Base-by-base conservation (phyloP, 2,888 invertebrate genomes). In the Cheilosia vulpina region DNA sequence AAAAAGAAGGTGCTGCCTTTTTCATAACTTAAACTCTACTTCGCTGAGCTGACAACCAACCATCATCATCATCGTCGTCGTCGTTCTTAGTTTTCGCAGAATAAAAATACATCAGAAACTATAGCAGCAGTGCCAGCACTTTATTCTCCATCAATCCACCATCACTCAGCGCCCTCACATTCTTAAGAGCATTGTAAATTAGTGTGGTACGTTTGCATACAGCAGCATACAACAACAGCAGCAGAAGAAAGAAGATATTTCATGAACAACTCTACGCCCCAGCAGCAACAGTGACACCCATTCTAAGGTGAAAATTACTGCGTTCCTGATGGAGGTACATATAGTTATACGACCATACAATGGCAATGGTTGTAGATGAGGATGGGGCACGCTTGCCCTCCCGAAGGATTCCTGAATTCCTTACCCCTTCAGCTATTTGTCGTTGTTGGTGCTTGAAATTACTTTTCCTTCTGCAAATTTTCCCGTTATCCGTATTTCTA, bases 251-350 rank as follows among this genome's bases (percentile, higher is more conserved):
- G 27, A 81, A 50, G 57, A 52, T 9, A 58, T 65, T 72, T 13
- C n/a, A 58, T 57, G 41, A 73, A 65, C 34, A 34, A 21, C 31
- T 17, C 45, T 15, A 9, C 11, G 13, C 38, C 50, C 38, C 38
- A n/a, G 17, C 50, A 47, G 62, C 34, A 60, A 47, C 53, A 66
- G 72, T 65, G 81, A 68, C 79, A 78, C 43, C 57, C 66, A 72
- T 62, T 83, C 63, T 66, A 73, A 84, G 84, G 80, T 80, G 79
- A 69, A 84, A 84, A 84, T 83, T 83, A 78, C 72, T 83, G 62
- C 83, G 72, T 83, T 82, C 72, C 78, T 66, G 66, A 41, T 21
- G 21, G 55, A 71, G 69, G 21, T 57, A 43, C 63, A 63, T 43
- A 38, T 43, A 38, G 38, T 52, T 47, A 11, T 47, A 47, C 9